phyloP scores from a whole-genome alignment of 1,140 invertebrate genomes.

The Rhagoletis zephyria region DNA sequence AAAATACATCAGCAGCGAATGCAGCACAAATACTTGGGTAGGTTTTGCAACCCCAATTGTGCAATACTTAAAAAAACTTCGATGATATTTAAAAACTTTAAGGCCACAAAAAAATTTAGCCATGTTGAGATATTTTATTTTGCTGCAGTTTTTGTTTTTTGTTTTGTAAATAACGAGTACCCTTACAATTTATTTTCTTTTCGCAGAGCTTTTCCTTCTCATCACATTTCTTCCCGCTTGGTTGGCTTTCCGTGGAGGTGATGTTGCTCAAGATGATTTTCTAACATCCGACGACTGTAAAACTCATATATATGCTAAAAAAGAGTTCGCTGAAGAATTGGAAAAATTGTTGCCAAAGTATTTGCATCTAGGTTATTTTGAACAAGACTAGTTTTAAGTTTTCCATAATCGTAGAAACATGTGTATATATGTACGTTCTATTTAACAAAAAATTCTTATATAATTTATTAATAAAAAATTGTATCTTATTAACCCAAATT shows the following conservation, averaged over 20 bases:
- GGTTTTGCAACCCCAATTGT: neutral
- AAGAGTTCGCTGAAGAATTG: conserved; percentile 23
- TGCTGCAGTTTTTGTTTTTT: too few relatives aligned
- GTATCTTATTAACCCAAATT: too few relatives aligned
- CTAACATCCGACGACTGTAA: neutral
- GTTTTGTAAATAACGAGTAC: neutral
- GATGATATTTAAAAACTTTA: too few relatives aligned
- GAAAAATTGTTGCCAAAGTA: neutral
- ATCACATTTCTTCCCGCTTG: conserved; percentile 42
- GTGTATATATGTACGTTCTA: too few relatives aligned
- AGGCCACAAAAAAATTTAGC: too few relatives aligned
- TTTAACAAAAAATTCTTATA: too few relatives aligned
- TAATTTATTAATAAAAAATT: too few relatives aligned
- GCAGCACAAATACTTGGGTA: conserved; percentile 56
- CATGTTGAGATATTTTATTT: too few relatives aligned
- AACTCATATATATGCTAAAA: neutral
- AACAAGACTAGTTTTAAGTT: neutral
- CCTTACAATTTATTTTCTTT: neutral
- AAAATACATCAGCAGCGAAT: conserved; percentile 55
- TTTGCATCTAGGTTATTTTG: conserved; percentile 49
- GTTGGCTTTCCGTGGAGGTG: neutral
- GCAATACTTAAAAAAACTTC: too few relatives aligned
- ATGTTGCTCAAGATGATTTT: neutral
- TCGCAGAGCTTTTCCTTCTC: conserved; percentile 27
- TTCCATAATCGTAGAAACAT: too few relatives aligned